Conservation (phyloP, 2,113 vertebrate species). For the Myocastor coypus region DNA sequence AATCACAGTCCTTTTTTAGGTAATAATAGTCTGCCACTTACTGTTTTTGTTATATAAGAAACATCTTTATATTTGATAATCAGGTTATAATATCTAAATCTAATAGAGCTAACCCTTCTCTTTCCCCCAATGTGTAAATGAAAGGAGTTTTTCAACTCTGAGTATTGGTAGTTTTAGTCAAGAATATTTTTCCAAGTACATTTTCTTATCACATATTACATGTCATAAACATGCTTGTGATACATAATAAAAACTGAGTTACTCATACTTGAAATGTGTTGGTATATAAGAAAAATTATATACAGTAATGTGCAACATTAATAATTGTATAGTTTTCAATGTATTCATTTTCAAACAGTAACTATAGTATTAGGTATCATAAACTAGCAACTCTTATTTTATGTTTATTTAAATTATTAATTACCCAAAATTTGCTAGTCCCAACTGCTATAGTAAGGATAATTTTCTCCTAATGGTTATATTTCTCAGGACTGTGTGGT, state of each 20-base stretch:
- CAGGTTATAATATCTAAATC: not conserved
- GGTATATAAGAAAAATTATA: constrained; percentile 32
- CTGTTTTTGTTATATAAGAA: not conserved
- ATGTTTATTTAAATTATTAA: not conserved
- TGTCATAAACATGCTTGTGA: not conserved
- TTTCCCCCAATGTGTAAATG: not conserved
- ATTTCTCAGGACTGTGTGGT: not conserved
- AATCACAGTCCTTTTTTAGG: not conserved
- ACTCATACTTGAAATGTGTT: constrained; percentile 11
- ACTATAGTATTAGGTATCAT: not conserved
- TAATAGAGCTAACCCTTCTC: not conserved
- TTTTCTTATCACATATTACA: constrained; percentile 41
- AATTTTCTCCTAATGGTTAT: not conserved
- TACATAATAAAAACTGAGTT: constrained; percentile 22
- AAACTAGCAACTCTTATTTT: constrained; percentile 5
- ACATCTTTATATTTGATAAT: not conserved
- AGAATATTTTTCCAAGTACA: not conserved
- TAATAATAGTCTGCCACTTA: not conserved
- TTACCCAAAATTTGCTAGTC: not conserved
- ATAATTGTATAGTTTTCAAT: not conserved
- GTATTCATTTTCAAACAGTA: not conserved
- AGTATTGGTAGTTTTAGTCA: constrained; percentile 37
- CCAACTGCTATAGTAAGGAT: not conserved
- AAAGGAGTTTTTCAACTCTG: not conserved
- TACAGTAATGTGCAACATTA: not conserved